A percentile compares a stretch with the other conserved stretches of the same genome.
Conservation (phyloP, 2,113 vertebrate genomes). For the Ibidorhyncha struthersii region DNA sequence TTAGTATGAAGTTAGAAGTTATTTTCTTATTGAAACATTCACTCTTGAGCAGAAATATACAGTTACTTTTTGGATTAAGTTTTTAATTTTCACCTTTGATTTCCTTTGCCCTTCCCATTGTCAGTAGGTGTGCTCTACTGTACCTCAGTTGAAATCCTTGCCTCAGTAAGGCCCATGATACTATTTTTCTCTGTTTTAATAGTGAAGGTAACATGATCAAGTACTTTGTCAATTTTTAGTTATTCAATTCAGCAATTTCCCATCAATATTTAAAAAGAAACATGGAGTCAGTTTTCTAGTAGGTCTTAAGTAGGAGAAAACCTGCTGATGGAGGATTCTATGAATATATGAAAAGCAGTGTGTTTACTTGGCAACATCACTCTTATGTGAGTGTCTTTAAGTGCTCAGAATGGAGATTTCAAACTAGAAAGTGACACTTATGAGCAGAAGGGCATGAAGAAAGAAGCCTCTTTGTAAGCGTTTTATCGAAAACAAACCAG, state of each 20-base stretch:
- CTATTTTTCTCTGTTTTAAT: neutral
- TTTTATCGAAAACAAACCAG: neutral
- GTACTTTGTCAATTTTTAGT: neutral
- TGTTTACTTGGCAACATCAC: neutral
- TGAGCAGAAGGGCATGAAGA: neutral
- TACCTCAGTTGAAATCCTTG: neutral
- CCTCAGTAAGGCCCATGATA: neutral
- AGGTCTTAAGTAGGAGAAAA: neutral
- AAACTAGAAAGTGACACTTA: neutral
- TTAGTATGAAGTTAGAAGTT: conserved; percentile 62
- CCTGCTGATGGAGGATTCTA: neutral
- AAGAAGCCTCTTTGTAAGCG: neutral
- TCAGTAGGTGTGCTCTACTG: neutral
- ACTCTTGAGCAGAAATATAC: neutral
- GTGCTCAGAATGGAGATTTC: neutral
- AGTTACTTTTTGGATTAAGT: neutral
- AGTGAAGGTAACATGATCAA: neutral
- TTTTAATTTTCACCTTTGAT: neutral
- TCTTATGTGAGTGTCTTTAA: neutral
- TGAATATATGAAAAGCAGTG: neutral
- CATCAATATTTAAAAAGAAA: neutral
- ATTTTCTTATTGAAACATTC: neutral
- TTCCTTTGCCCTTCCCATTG: neutral
- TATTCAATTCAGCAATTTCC: neutral
- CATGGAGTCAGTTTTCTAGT: neutral